Evolutionary conservation across 2,113 vertebrate species (phyloP), one percentile per base, ranked within the genome.

Genomic region (Fulmarus glacialis): DNA sequence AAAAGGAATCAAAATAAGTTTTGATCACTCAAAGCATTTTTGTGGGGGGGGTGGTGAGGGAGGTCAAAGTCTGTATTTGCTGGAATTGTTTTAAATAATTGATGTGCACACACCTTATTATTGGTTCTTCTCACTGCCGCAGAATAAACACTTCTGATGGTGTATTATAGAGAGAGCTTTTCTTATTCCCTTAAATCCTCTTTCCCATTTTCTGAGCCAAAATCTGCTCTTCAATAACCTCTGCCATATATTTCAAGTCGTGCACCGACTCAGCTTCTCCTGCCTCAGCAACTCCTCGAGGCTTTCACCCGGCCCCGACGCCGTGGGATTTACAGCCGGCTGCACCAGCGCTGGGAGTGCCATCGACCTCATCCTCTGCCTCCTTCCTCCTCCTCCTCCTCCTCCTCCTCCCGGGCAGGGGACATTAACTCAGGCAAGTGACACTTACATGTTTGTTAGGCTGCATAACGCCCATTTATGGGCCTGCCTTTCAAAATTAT

Each of bases 121-220:
- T 91, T 5, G 6, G 79, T 86, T 95, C 74, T 93, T 96, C 83
- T 97, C 84, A 80, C 82, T 81, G 96, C 93, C 47, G 2, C 90
- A 89, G 52, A 98, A 96, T 97, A 98, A 98, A 98, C 56, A 81
- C 60, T 93, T 80, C 88, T 77, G 63, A 52, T 75, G 78, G 72
- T 88, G 60, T 87, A 63, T 60, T 56, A 50, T 3, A 60, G 22
- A 63, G 20, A 24, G 19, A 24, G 9, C n/a, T 85, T 64, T 34
- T 26, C 68, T 90, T 92, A 38, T 90, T 84, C 91, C 64, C 52
- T 72, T 64, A n/a, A 71, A 64, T 45, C 21, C 29, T 66, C 47
- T 3, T n/a, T 15, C 52, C 36, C 12, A 1, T 42, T 68, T 79
- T 19, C 84, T 42, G 53, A 67, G 60, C 34, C 82, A 45, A 89